These are phyloP conservation scores for Leguminivora glycinivorella DNA, from an alignment of 1,140 invertebrate genomes.

Conservation along the genomic window DNA sequence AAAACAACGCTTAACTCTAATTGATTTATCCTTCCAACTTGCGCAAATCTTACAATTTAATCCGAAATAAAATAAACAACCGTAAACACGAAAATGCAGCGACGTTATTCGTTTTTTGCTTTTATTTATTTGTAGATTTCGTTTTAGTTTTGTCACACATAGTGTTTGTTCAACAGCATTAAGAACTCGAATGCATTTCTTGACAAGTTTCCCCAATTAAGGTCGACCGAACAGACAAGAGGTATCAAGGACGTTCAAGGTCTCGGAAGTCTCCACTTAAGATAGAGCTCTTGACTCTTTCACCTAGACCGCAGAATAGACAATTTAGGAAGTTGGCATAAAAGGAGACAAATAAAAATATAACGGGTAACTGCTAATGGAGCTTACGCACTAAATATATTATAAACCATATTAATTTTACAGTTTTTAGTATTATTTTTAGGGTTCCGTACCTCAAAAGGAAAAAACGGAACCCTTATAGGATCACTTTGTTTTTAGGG, in stretches of 20 bases:
- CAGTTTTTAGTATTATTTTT: no score
- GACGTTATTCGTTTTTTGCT: not conserved
- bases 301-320: not conserved
- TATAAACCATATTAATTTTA: no score
- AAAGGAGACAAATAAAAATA: not conserved
- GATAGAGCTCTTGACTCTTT: not conserved
- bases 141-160: not conserved
- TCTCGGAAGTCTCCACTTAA: not conserved
- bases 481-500: no score
- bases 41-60: slow-evolving; percentile 15
- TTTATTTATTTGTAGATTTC: not conserved
- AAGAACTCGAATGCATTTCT: not conserved
- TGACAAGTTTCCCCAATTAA: not conserved
- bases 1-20: slow-evolving; percentile 18
- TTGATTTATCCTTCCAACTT: slow-evolving; percentile 21
- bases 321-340: not conserved
- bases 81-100: not conserved
- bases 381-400: no score
- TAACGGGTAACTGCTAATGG: not conserved
- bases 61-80: not conserved
- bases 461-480: no score
- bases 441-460: no score
- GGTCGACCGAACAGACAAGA: slow-evolving; percentile 4
- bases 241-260: slow-evolving; percentile 3
- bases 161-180: slow-evolving; percentile 8